Evolutionary conservation across 1,140 invertebrate species (phyloP).

Genomic region (Orchestia grillus): DNA sequence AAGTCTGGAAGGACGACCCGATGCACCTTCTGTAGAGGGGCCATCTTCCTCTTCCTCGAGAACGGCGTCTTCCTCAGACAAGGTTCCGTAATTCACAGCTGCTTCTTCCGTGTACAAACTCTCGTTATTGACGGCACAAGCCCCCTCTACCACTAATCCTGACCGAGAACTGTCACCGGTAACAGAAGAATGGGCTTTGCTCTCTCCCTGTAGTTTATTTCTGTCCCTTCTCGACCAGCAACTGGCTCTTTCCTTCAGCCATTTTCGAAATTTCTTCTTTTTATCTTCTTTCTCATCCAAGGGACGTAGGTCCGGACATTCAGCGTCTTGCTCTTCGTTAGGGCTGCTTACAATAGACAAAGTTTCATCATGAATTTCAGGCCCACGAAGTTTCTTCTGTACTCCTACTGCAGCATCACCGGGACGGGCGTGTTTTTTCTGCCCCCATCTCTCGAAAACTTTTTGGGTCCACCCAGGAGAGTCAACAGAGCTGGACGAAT

Average conservation of each 20-base stretch:
- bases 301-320: not conserved
- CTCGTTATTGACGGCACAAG: not conserved
- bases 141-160: not conserved
- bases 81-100: conserved; percentile 9
- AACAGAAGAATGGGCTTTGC: conserved; percentile 2
- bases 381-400: not conserved
- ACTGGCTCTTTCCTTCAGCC: conserved; percentile 13
- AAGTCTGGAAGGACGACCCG: conserved; percentile 8
- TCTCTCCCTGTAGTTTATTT: not conserved
- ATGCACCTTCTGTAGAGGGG: not conserved
- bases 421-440: not conserved
- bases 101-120: not conserved
- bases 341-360: not conserved
- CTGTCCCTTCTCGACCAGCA: conserved; percentile 29
- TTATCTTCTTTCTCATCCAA: not conserved
- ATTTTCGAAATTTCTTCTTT: conserved; percentile 14
- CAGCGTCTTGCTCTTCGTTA: not conserved
- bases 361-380: not conserved
- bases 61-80: not conserved
- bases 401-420: not conserved
- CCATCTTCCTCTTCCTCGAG: not conserved
- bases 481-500: not conserved
- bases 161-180: not conserved
- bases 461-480: not conserved
- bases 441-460: conserved; percentile 32